These are phyloP conservation scores for Spisula subtruncata DNA, from an alignment of 2,888 invertebrate genomes.

Conservation along the genomic window DNA sequence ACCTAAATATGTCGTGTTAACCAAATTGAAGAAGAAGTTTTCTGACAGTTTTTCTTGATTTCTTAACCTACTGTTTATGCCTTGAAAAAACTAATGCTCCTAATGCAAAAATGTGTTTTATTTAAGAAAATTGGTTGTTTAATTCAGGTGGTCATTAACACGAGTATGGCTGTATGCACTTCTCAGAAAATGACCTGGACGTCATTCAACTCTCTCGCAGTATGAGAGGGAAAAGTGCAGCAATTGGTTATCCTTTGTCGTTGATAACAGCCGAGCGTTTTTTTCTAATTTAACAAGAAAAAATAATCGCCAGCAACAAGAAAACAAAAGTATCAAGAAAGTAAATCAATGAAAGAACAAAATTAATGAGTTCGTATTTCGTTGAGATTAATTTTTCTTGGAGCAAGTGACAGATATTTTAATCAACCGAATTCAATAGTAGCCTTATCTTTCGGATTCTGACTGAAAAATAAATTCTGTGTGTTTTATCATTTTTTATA, in stretches of 20 bases:
- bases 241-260: not conserved
- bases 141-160: no score
- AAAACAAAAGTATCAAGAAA: conserved; percentile 21
- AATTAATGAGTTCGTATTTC: conserved; percentile 42
- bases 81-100: no score
- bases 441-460: conserved; percentile 49
- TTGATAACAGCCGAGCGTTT: not conserved
- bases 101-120: no score
- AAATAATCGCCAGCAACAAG: not conserved
- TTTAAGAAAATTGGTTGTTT: no score
- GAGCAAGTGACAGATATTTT: conserved; percentile 56
- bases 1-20: no score
- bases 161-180: no score
- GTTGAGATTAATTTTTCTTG: conserved; percentile 45
- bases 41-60: no score
- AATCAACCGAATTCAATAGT: conserved; percentile 58
- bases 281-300: conserved; percentile 20
- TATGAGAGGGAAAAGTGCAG: not conserved
- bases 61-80: no score
- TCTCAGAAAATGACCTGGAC: not conserved
- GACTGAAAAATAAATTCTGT: conserved; percentile 61
- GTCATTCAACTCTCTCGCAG: not conserved
- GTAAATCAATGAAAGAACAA: conserved; percentile 27
- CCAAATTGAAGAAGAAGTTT: no score
- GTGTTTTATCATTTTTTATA: conserved; percentile 71